Percentiles rank a stretch among this genome's conserved stretches.
Evolutionary conservation across 2,113 vertebrate species (phyloP).

Genomic region (Brienomyrus brachyistius): DNA sequence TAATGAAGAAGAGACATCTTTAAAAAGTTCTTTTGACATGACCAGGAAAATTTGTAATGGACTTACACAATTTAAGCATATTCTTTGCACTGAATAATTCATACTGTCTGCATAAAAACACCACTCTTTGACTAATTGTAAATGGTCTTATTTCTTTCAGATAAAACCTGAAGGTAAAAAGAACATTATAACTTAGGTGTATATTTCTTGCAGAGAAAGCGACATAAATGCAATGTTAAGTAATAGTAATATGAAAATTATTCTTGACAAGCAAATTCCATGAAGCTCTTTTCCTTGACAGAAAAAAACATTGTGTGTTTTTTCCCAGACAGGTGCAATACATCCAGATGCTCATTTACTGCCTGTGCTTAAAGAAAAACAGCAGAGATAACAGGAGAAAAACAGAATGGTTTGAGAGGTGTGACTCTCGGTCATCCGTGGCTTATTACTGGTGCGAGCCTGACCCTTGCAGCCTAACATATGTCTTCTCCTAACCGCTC

Average conservation of each 20-base stretch:
- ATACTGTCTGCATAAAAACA: not conserved
- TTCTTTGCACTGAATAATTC: not conserved
- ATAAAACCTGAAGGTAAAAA: not conserved
- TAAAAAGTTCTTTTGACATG: not conserved
- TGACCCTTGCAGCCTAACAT: not conserved
- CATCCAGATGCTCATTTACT: not conserved
- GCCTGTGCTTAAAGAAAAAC: not conserved
- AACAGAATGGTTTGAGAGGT: not conserved
- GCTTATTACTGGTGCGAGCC: not conserved
- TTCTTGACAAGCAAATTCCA: slow-evolving; percentile 8
- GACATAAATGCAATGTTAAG: not conserved
- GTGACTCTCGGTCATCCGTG: not conserved
- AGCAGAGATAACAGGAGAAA: slow-evolving; percentile 7
- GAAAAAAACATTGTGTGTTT: slow-evolving; percentile 1
- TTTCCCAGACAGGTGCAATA: not conserved
- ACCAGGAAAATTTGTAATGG: not conserved
- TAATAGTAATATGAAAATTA: slow-evolving; percentile 2
- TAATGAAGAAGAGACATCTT: not conserved
- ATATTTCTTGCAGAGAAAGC: slow-evolving; percentile 7
- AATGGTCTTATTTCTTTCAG: not conserved
- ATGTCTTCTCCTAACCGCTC: not conserved
- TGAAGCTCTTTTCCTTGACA: not conserved
- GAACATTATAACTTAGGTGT: not conserved
- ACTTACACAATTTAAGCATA: not conserved
- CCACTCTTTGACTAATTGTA: not conserved